phyloP scores from a whole-genome alignment of 1,140 invertebrate genomes.

The Monochamus saltuarius region DNA sequence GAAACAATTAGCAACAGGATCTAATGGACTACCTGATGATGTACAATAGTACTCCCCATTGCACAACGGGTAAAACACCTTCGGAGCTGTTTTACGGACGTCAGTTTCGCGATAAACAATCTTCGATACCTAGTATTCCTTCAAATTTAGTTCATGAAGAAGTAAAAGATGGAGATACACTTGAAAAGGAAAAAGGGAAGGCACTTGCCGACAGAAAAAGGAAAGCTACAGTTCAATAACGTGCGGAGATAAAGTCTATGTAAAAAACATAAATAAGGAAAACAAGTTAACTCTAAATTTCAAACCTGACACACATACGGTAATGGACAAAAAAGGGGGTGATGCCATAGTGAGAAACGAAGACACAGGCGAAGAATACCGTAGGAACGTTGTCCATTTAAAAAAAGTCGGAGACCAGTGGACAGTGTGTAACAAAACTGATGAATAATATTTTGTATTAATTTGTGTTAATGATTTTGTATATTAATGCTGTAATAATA shows the following conservation, averaged over 20 bases:
- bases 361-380: neutral
- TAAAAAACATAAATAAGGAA: slow-evolving; percentile 11
- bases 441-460: too few species aligned
- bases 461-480: too few species aligned
- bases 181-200: neutral
- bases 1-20: too few species aligned
- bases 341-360: too few species aligned
- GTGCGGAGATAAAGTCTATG: slow-evolving; percentile 5
- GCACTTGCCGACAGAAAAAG: slow-evolving; percentile 9
- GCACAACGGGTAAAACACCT: too few species aligned
- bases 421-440: neutral
- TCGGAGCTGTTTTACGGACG: too few species aligned
- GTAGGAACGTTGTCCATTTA: slow-evolving; percentile 11
- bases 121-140: neutral
- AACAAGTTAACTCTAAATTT: slow-evolving; percentile 4
- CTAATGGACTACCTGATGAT: too few species aligned
- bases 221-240: neutral
- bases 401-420: slow-evolving; percentile 7
- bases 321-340: neutral
- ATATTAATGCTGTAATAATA: too few species aligned
- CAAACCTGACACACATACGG: neutral
- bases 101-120: too few species aligned
- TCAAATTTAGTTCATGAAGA: too few species aligned
- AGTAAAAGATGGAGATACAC: too few species aligned
- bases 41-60: too few species aligned